These are phyloP conservation scores for Odontophorus gujanensis DNA, from an alignment of 2,113 vertebrate genomes.

Conservation along the genomic window DNA sequence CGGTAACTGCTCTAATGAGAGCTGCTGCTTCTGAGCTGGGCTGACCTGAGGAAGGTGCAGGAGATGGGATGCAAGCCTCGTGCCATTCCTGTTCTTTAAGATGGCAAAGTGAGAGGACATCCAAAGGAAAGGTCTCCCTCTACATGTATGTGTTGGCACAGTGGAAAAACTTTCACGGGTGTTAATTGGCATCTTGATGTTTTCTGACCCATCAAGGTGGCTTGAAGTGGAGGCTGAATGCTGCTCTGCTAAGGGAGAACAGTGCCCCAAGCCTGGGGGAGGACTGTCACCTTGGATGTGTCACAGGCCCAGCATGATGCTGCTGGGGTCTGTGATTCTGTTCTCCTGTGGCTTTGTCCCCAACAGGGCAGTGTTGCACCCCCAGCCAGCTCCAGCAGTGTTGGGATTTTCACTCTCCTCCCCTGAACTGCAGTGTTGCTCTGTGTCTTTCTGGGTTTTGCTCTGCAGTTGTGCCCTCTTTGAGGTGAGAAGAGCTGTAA, in stretches of 20 bases:
- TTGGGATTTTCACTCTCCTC: not conserved
- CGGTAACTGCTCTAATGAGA: not conserved
- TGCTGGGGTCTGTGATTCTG: not conserved
- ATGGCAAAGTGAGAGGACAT: not conserved
- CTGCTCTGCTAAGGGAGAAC: not conserved
- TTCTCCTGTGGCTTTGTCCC: not conserved
- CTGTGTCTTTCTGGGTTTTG: not conserved
- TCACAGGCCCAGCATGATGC: not conserved
- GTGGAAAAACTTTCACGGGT: not conserved
- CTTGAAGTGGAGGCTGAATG: not conserved
- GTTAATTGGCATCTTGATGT: not conserved
- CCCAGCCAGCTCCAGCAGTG: not conserved
- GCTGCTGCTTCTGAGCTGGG: not conserved
- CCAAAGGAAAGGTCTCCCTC: fast-evolving
- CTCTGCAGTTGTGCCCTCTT: not conserved
- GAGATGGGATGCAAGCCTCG: fast-evolving
- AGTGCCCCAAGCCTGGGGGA: not conserved
- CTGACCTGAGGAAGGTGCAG: not conserved
- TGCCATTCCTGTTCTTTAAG: fast-evolving
- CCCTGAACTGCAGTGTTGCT: not conserved
- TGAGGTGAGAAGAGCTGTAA: not conserved
- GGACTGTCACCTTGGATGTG: not conserved
- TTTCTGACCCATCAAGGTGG: fast-evolving
- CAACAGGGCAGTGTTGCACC: not conserved
- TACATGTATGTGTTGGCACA: fast-evolving